Evolutionary conservation across 1,140 invertebrate genomes (phyloP).

Genomic region (Procambarus clarkii): DNA sequence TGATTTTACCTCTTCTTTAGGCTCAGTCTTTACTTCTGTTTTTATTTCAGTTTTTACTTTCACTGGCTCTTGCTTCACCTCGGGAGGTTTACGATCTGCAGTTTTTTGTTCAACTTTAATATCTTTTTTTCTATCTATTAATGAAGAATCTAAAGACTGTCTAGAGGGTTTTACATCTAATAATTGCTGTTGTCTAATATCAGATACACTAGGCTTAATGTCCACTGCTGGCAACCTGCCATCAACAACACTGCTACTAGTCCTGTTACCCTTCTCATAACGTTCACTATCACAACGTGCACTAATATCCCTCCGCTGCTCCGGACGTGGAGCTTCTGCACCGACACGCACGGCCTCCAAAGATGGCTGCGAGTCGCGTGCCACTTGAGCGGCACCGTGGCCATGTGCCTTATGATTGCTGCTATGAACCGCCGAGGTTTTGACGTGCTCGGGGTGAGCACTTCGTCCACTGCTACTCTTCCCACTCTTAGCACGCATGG

Average conservation of each 20-base stretch:
- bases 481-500: constrained; percentile 37
- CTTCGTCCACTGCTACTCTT: constrained; percentile 58
- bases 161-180: constrained; percentile 64
- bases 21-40: constrained; percentile 56
- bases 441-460: constrained; percentile 46
- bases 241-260: constrained; percentile 64
- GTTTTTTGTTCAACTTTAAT: constrained; percentile 66
- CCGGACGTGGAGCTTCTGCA: constrained; percentile 6
- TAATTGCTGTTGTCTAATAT: constrained; percentile 56
- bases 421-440: constrained; percentile 43
- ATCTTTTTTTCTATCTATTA: constrained; percentile 60
- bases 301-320: constrained; percentile 57
- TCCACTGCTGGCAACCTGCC: constrained; percentile 40
- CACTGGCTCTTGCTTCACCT: constrained; percentile 48
- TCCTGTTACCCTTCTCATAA: constrained; percentile 57
- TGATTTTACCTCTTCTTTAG: constrained; percentile 60
- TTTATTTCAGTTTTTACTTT: constrained; percentile 64
- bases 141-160: constrained; percentile 58
- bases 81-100: constrained; percentile 63
- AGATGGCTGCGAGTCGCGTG: constrained; percentile 42
- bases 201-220: constrained; percentile 59
- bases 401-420: constrained; percentile 59
- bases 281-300: constrained; percentile 70
- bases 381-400: constrained; percentile 18
- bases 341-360: constrained; percentile 38